Evolutionary conservation across 1,140 invertebrate species (phyloP).

Genomic region (Eupeodes corollae): DNA sequence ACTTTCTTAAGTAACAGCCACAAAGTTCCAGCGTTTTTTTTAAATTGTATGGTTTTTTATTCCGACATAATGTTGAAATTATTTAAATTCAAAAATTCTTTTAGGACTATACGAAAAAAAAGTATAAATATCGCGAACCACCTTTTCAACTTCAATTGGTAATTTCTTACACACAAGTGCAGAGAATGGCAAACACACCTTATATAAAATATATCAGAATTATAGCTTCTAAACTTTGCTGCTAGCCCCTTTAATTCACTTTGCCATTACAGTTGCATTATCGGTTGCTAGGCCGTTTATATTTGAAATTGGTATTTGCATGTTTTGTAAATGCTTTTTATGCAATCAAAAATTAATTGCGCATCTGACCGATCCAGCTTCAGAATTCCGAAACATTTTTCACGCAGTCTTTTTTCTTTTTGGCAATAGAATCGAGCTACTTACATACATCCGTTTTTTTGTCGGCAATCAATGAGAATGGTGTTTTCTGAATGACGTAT

Average conservation of each 20-base stretch:
- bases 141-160: constrained; percentile 13
- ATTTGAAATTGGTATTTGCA: constrained; percentile 2
- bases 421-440: too few relatives aligned
- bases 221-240: constrained; percentile 1
- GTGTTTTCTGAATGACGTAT: too few relatives aligned
- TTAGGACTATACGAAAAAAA: constrained; percentile 13
- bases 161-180: constrained; percentile 11
- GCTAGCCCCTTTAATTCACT: too few relatives aligned
- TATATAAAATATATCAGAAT: constrained; percentile 5
- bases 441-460: too few relatives aligned
- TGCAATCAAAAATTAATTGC: too few relatives aligned
- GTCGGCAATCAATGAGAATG: too few relatives aligned
- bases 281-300: constrained; percentile 7
- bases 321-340: too few relatives aligned
- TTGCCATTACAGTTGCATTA: too few relatives aligned
- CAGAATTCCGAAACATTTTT: too few relatives aligned
- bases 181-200: constrained; percentile 6
- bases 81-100: constrained; percentile 7
- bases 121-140: constrained; percentile 14
- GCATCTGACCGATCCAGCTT: too few relatives aligned
- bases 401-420: too few relatives aligned
- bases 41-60: constrained; percentile 18
- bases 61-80: constrained; percentile 16
- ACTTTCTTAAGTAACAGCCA: constrained; percentile 12
- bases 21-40: constrained; percentile 12